Base-by-base conservation (phyloP, 2,888 invertebrate genomes). In the Drosophila parthenogenetica region DNA sequence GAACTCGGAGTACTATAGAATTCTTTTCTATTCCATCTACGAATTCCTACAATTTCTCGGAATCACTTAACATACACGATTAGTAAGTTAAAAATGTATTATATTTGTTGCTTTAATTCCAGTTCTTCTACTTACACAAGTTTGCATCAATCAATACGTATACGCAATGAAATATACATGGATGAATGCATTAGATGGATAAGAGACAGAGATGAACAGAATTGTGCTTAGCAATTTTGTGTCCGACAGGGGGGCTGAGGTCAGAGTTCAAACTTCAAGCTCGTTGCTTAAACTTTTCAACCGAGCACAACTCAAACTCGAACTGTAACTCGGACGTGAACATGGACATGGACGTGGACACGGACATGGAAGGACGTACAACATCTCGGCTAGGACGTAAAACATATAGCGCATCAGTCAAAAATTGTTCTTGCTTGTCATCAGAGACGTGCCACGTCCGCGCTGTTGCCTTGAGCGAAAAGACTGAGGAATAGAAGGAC, bases 331-430 rank as follows among this genome's bases (percentile, higher is more conserved):
- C 53, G 55, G 53, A 73, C 74, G 42, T 17, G 61, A 55, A 55
- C 32, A n/a, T 17, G 40, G 50, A 53, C 50, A 19, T 37, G 14
- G 48, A 40, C 11, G 17, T 14, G 46, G 8, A 49, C 16, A 8
- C 29, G 50, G 37, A 53, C 25, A 11, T 22, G 32, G 45, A 40
- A 25, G 64, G 54, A 60, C 45, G 40, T 16, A 45, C 35, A 55
- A 17, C 48, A 17, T 43, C 35, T 40, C 35, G 53, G 58, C 65
- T 66, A 50, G 63, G 68, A 74, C 70, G 57, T 65, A 59, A 74
- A 86, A 80, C 87, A 87, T 81, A 89, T 79, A 87, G 77, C 73
- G 75, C 86, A 85, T 89, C 84, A 89, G 86, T 85, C 85, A 85
- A 89, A 81, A 85, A 85, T 74, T 85, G 78, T 85, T 87, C 77